Percentiles rank a stretch among this genome's conserved stretches.
These are phyloP conservation scores for Pipa parva DNA, from an alignment of 2,113 vertebrate genomes.

Conservation along the genomic window DNA sequence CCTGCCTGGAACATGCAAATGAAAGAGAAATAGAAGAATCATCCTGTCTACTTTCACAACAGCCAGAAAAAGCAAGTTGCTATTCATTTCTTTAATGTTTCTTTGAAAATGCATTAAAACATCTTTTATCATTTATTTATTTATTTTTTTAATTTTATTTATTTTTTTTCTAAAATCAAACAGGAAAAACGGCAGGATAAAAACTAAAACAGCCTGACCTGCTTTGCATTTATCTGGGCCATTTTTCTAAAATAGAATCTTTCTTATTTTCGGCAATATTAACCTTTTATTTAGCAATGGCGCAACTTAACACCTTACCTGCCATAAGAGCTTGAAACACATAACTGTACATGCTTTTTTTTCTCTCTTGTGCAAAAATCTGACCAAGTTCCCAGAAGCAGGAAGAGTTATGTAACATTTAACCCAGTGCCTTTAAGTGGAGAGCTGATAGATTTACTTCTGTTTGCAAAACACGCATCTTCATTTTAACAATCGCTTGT, in stretches of 20 bases:
- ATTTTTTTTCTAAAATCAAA: conserved; percentile 40
- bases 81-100: conserved; percentile 33
- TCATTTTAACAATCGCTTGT: too few species aligned
- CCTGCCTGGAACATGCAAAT: not conserved
- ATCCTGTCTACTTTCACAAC: conserved; percentile 10
- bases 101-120: conserved; percentile 41
- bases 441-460: conserved; percentile 29
- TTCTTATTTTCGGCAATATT: conserved; percentile 10
- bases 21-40: not conserved
- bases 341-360: not conserved
- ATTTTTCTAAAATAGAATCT: conserved; percentile 23
- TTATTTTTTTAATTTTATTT: conserved; percentile 19
- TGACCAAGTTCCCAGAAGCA: not conserved
- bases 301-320: conserved; percentile 1
- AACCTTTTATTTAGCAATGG: conserved; percentile 9
- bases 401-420: not conserved
- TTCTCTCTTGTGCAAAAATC: not conserved
- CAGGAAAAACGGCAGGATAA: conserved; percentile 40
- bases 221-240: conserved; percentile 34
- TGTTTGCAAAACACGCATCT: not conserved
- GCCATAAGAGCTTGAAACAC: conserved; percentile 18
- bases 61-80: conserved; percentile 33
- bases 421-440: conserved; percentile 28
- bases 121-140: conserved; percentile 35
- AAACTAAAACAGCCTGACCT: conserved; percentile 31